Evolutionary conservation across 2,113 vertebrate genomes (phyloP).

Genomic region (Cercocebus atys): DNA sequence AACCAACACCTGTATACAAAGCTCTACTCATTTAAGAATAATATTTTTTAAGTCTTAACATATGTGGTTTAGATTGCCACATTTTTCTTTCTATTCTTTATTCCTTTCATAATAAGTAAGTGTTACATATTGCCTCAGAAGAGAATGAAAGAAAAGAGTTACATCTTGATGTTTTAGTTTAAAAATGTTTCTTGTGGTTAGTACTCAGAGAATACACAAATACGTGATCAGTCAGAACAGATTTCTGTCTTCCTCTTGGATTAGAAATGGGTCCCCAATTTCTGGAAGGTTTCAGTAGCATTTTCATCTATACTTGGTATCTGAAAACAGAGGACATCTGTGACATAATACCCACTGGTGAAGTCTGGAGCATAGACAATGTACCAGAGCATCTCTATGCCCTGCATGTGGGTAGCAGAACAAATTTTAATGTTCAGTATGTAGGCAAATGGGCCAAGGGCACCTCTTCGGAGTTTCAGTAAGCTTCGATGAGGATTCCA

Average conservation of each 20-base stretch:
- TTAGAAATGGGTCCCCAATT: conserved; percentile 1
- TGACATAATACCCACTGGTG: not conserved
- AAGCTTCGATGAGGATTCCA: not conserved
- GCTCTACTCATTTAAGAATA: not conserved
- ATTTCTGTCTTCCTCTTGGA: not conserved
- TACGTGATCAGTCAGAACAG: not conserved
- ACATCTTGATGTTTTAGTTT: not conserved
- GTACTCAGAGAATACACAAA: not conserved
- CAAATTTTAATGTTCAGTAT: not conserved
- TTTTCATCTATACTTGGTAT: not conserved
- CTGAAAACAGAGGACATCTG: not conserved
- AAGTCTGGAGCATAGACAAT: not conserved
- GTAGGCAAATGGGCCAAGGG: not conserved
- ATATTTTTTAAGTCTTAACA: not conserved
- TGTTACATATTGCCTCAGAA: not conserved
- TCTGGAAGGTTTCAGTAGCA: not conserved
- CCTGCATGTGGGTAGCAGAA: not conserved
- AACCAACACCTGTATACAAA: not conserved
- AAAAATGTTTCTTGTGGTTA: conserved; percentile 18
- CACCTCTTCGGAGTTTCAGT: not conserved
- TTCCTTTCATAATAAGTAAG: not conserved
- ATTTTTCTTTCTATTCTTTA: not conserved
- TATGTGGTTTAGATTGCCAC: not conserved
- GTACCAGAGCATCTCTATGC: not conserved
- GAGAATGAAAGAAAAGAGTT: not conserved